A percentile compares a stretch with the other conserved stretches of the same genome.
These are phyloP conservation scores for Coleophora flavipennella DNA, from an alignment of 2,888 invertebrate genomes.

Conservation along the genomic window DNA sequence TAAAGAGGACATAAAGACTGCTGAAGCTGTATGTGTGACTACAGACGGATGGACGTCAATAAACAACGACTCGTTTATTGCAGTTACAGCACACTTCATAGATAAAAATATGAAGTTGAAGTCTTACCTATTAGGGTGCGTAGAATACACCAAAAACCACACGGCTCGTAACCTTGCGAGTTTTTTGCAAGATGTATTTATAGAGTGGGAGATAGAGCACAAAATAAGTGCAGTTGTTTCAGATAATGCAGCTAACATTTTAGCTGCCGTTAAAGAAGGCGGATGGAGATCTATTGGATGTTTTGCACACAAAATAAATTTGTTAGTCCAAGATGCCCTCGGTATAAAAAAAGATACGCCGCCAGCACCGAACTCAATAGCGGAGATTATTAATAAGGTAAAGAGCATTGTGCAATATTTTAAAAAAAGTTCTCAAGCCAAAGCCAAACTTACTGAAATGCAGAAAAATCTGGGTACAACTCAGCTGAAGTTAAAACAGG, in stretches of 20 bases:
- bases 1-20: slow-evolving; percentile 4
- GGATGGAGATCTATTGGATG: slow-evolving; percentile 8
- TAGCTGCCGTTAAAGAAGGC: slow-evolving; percentile 12
- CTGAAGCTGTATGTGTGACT: slow-evolving; percentile 8
- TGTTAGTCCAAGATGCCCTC: not conserved
- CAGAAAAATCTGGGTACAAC: not conserved
- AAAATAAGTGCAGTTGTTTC: slow-evolving; percentile 3
- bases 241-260: slow-evolving; percentile 18
- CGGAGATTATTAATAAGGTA: not conserved
- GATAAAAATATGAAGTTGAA: not conserved
- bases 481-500: not conserved
- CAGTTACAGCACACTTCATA: slow-evolving; percentile 11
- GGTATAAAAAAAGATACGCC: not conserved
- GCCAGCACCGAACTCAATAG: too few relatives aligned
- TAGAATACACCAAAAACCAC: slow-evolving; percentile 1
- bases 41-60: slow-evolving; percentile 11
- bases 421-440: not conserved
- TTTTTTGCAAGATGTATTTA: not conserved
- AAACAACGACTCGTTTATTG: slow-evolving; percentile 9
- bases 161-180: not conserved
- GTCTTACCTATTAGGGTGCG: not conserved
- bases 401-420: not conserved
- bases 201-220: slow-evolving; percentile 1
- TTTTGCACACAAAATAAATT: not conserved
- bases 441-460: not conserved